Percentiles rank a stretch among this genome's conserved stretches.
Evolutionary conservation across 2,797 vertebrate species (phyloP).

Genomic region (Lacerta bilineata): DNA sequence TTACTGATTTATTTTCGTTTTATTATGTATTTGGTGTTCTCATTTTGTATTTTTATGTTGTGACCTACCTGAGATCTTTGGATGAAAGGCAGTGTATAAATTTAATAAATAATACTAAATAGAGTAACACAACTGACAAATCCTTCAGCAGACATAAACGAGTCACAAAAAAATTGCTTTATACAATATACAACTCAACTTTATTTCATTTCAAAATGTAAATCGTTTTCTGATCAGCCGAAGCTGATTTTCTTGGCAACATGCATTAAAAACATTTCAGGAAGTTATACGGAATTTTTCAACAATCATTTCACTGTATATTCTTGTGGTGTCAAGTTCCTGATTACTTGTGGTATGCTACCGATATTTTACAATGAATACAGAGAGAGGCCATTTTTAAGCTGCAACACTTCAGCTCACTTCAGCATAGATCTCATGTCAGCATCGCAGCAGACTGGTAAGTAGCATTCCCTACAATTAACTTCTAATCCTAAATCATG

Average conservation of each 20-base stretch:
- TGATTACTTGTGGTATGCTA: slow-evolving; percentile 37
- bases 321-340: slow-evolving; percentile 46
- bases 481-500: slow-evolving; percentile 57
- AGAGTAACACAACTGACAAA: slow-evolving; percentile 10
- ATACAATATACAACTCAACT: slow-evolving; percentile 60
- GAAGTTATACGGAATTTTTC: slow-evolving; percentile 39
- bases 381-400: slow-evolving; percentile 17
- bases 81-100: no score
- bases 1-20: no score
- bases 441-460: slow-evolving; percentile 58
- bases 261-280: slow-evolving; percentile 62
- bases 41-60: no score
- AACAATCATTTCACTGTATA: slow-evolving; percentile 17
- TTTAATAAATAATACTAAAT: not conserved
- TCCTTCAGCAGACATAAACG: not conserved
- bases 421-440: slow-evolving; percentile 53
- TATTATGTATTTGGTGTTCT: no score
- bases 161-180: not conserved
- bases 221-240: slow-evolving; percentile 37
- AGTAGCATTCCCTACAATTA: slow-evolving; percentile 40
- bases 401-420: slow-evolving; percentile 46
- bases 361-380: slow-evolving; percentile 47
- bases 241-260: slow-evolving; percentile 47
- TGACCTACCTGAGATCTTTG: no score
- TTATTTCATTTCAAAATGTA: slow-evolving; percentile 73